Evolutionary conservation across 2,888 invertebrate species (phyloP).

Genomic region (Litoditis marina): DNA sequence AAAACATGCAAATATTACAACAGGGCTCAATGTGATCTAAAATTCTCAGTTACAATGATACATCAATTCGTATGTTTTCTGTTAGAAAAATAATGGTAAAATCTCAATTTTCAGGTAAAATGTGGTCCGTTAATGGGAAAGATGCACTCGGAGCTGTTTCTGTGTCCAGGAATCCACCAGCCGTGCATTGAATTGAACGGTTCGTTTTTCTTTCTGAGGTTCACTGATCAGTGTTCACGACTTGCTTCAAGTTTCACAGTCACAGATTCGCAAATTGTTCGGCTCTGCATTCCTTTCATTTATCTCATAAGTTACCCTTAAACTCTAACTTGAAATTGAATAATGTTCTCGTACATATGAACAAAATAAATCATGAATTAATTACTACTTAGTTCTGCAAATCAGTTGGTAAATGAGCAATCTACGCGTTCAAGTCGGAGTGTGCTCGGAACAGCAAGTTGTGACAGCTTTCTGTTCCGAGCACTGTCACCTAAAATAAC

Average conservation of each 20-base stretch:
- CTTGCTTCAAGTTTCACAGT: conserved; percentile 14
- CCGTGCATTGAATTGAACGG: conserved; percentile 63
- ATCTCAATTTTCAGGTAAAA: conserved; percentile 48
- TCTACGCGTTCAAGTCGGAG: no score
- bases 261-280: no score
- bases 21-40: background rate
- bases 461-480: no score
- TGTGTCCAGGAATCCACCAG: conserved; percentile 65
- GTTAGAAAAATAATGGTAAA: background rate
- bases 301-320: no score
- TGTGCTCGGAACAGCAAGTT: no score
- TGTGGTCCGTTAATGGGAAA: conserved; percentile 57
- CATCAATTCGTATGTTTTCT: background rate
- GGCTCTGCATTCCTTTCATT: no score
- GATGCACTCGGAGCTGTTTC: conserved; percentile 60
- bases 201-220: background rate
- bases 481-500: no score
- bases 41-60: background rate
- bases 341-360: no score
- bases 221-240: background rate
- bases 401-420: no score
- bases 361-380: no score
- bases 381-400: no score
- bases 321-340: no score
- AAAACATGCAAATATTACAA: background rate